A percentile compares a stretch with the other conserved stretches of the same genome.
Conservation (phyloP, 2,888 invertebrate species). For the Corythucha ciliata region DNA sequence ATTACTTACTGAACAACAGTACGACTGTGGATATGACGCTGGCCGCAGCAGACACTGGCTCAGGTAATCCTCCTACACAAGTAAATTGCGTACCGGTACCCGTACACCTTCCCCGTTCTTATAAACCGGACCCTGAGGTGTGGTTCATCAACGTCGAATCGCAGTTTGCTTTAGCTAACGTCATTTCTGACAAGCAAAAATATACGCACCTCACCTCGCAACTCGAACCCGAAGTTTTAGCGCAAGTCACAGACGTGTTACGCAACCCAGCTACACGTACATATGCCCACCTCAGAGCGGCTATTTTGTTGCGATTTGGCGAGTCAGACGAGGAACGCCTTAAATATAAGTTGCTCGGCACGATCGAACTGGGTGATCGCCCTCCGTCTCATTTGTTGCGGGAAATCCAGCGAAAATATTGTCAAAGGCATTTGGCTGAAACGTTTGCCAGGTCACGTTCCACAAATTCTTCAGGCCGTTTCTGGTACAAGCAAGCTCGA, state of each 20-base stretch:
- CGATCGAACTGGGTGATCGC: neutral
- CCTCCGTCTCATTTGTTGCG: slow-evolving; percentile 4
- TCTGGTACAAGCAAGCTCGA: neutral
- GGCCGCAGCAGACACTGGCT: too few relatives aligned
- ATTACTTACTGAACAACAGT: too few relatives aligned
- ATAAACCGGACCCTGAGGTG: neutral
- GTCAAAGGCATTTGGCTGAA: slow-evolving; percentile 11
- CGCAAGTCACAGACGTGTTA: neutral
- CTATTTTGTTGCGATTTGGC: neutral
- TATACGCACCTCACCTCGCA: neutral
- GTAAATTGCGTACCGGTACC: too few relatives aligned
- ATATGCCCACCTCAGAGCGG: neutral
- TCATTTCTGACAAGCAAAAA: neutral
- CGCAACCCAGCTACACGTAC: neutral
- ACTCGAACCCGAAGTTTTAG: neutral
- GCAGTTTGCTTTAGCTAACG: neutral
- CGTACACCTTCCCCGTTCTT: too few relatives aligned
- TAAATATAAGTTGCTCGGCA: slow-evolving; percentile 1
- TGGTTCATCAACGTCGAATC: slow-evolving; percentile 2
- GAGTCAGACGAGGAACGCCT: slow-evolving; percentile 1
- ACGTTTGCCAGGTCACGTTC: slow-evolving; percentile 3
- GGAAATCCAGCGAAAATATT: slow-evolving; percentile 13
- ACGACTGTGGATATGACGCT: too few relatives aligned
- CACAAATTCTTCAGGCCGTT: slow-evolving; percentile 11
- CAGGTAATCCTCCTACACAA: too few relatives aligned